Evolutionary conservation across 2,888 invertebrate species (phyloP).

Genomic region (Petrolisthes manimaculis): DNA sequence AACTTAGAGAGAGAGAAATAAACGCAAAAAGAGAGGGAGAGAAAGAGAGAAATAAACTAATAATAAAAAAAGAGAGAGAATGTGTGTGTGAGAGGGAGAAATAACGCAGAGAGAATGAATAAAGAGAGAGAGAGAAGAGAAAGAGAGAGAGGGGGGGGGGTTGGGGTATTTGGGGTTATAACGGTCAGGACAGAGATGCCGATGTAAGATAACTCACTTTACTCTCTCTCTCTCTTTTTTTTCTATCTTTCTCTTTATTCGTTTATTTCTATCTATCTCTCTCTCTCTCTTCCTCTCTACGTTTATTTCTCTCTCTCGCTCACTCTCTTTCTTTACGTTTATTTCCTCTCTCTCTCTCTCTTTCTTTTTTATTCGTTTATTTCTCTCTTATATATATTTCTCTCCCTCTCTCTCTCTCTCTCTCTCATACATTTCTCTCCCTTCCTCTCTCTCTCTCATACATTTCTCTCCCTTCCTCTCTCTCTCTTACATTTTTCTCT

Average conservation of each 20-base stretch:
- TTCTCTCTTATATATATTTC: not conserved
- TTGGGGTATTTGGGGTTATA: too few relatives aligned
- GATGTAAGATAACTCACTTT: not conserved
- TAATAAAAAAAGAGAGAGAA: too few relatives aligned
- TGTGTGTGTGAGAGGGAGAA: too few relatives aligned
- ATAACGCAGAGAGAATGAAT: too few relatives aligned
- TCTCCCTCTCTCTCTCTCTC: not conserved
- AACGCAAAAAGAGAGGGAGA: too few relatives aligned
- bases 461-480: not conserved
- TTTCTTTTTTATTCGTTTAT: not conserved
- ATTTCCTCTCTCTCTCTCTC: not conserved
- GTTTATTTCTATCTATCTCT: not conserved
- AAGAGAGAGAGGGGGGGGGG: too few relatives aligned
- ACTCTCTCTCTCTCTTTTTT: not conserved
- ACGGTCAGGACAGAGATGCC: too few relatives aligned
- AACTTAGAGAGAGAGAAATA: too few relatives aligned
- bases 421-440: not conserved
- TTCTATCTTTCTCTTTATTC: not conserved
- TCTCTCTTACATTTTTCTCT: not conserved
- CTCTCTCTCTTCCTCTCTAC: slow-evolving; percentile 1
- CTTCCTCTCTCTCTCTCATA: too few relatives aligned
- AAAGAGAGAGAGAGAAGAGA: too few relatives aligned
- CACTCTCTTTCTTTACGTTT: not conserved
- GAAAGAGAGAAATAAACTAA: slow-evolving; percentile 14
- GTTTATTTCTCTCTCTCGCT: not conserved